Conservation (phyloP, 2,113 vertebrate genomes). For the Etheostoma spectabile region DNA sequence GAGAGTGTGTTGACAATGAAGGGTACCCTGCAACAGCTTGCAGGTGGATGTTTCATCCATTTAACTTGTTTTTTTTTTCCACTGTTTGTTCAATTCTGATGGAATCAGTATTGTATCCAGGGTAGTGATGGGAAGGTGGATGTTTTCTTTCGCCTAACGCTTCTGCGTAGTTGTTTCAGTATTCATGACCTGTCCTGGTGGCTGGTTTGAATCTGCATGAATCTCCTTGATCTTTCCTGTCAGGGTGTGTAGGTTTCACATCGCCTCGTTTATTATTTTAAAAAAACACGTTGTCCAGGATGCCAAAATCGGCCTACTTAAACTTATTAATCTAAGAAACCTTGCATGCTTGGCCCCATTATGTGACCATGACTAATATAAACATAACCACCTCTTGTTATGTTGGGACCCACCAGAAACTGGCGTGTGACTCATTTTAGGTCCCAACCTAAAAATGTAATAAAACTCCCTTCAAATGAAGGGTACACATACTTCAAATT, state of each 20-base stretch:
- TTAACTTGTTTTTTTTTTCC: not conserved
- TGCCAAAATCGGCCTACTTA: not conserved
- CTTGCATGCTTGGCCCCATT: constrained; percentile 10
- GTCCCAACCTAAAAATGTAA: constrained; percentile 3
- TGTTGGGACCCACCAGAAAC: constrained; percentile 32
- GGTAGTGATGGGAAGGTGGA: not conserved
- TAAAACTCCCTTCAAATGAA: constrained; percentile 1
- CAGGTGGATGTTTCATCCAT: constrained; percentile 1
- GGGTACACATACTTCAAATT: not conserved
- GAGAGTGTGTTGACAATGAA: constrained; percentile 16
- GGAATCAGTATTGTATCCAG: not conserved
- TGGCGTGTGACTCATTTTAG: constrained; percentile 28
- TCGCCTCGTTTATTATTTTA: not conserved
- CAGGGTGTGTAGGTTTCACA: not conserved
- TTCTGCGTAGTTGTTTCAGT: not conserved
- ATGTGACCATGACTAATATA: constrained; percentile 40
- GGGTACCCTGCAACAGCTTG: constrained; percentile 24
- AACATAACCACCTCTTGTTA: constrained; percentile 27
- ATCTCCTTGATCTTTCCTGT: constrained; percentile 1
- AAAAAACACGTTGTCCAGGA: not conserved
- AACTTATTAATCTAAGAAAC: not conserved
- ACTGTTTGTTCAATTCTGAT: not conserved
- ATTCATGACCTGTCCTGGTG: constrained; percentile 18
- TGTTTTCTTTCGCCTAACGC: not conserved
- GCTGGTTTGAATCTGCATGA: constrained; percentile 12